Percentiles rank a stretch among this genome's conserved stretches.
These are phyloP conservation scores for Naja naja DNA, from an alignment of 2,113 vertebrate species.

Conservation along the genomic window DNA sequence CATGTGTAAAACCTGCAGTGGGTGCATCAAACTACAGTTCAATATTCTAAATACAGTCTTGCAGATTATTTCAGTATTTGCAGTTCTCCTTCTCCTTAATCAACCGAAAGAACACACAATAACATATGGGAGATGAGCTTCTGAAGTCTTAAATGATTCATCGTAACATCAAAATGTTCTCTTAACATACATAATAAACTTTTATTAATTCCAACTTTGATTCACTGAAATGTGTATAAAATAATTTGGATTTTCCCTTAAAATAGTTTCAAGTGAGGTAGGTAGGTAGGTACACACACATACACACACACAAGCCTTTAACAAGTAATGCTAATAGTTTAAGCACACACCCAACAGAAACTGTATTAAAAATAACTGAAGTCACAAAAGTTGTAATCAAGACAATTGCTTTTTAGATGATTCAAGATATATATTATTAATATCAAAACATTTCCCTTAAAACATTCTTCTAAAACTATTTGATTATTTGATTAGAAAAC, in stretches of 20 bases:
- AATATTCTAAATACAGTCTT: background rate
- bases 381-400: background rate
- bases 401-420: background rate
- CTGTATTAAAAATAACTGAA: background rate
- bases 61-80: background rate
- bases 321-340: slow-evolving; percentile 14
- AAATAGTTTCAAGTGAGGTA: background rate
- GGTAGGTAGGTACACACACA: no score
- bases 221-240: background rate
- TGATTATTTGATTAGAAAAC: slow-evolving; percentile 54
- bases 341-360: background rate
- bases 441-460: background rate
- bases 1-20: background rate
- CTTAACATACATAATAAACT: background rate
- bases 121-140: background rate
- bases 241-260: background rate
- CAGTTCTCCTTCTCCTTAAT: background rate
- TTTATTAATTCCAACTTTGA: background rate
- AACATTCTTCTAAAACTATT: slow-evolving; percentile 36
- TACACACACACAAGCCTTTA: background rate
- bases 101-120: background rate
- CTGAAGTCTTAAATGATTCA: background rate
- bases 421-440: background rate
- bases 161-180: background rate
- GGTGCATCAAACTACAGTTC: background rate